Evolutionary conservation across 92 coral and sea anemone genomes (phyloP).

Genomic region (Zoanthus sociatus): DNA sequence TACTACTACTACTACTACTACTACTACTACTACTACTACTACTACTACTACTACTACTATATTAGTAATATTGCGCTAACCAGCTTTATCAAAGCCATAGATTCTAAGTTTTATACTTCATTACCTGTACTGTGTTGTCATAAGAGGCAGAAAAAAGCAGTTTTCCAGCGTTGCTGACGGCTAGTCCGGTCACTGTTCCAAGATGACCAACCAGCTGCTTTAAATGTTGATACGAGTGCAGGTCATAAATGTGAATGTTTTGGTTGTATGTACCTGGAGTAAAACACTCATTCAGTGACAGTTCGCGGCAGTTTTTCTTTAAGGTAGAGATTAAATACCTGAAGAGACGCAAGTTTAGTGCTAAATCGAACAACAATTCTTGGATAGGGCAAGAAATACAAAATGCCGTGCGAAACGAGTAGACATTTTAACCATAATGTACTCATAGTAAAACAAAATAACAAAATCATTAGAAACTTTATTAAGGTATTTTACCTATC

Average conservation of each 20-base stretch:
- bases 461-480: background rate
- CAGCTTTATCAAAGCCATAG: too few species aligned
- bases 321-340: too few species aligned
- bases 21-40: too few species aligned
- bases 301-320: too few species aligned
- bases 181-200: conserved; percentile 94
- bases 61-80: too few species aligned
- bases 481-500: background rate
- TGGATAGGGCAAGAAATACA: background rate
- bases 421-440: background rate
- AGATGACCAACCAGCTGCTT: conserved; percentile 94
- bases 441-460: too few species aligned
- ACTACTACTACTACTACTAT: too few species aligned
- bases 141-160: conserved; percentile 95
- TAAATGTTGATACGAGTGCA: conserved; percentile 86
- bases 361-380: too few species aligned
- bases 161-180: conserved; percentile 82
- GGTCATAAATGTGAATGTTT: conserved; percentile 94
- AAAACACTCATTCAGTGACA: background rate
- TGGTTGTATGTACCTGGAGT: conserved; percentile 95
- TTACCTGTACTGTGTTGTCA: conserved; percentile 98
- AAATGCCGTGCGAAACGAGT: background rate
- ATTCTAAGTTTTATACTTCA: background rate
- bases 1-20: too few species aligned
- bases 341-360: too few species aligned